A percentile compares a stretch with the other conserved stretches of the same genome.
Conservation (phyloP, 2,888 invertebrate species). For the Busseola fusca region DNA sequence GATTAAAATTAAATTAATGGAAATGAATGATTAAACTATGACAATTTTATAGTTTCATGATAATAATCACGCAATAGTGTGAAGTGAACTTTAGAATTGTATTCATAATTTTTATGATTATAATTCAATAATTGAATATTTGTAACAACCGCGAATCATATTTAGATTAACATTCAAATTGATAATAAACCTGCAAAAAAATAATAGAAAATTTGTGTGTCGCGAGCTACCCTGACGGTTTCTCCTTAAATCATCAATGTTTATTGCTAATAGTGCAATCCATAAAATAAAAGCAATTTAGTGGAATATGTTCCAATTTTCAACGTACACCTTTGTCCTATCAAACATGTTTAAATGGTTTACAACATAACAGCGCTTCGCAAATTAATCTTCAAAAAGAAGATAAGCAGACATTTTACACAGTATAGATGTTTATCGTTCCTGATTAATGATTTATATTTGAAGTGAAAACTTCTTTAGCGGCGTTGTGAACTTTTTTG, state of each 20-base stretch:
- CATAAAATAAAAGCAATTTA: slow-evolving; percentile 41
- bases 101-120: too few relatives aligned
- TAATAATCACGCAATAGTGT: too few relatives aligned
- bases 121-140: too few relatives aligned
- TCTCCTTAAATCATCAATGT: slow-evolving; percentile 25
- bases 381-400: background rate
- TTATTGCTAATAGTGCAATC: slow-evolving; percentile 36
- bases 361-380: background rate
- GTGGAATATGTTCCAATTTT: slow-evolving; percentile 28
- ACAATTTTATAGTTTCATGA: too few relatives aligned
- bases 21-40: too few relatives aligned
- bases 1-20: too few relatives aligned
- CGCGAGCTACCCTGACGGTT: background rate
- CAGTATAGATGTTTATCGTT: background rate
- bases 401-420: background rate
- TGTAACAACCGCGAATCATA: too few relatives aligned
- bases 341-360: slow-evolving; percentile 29
- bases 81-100: too few relatives aligned
- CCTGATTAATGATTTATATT: too few relatives aligned
- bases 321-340: slow-evolving; percentile 27
- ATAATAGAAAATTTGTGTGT: background rate
- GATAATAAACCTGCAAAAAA: background rate
- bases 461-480: too few relatives aligned
- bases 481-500: too few relatives aligned
- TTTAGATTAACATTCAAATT: too few relatives aligned